phyloP scores from a whole-genome alignment of 2,797 vertebrate genomes.

The Peromyscus eremicus region DNA sequence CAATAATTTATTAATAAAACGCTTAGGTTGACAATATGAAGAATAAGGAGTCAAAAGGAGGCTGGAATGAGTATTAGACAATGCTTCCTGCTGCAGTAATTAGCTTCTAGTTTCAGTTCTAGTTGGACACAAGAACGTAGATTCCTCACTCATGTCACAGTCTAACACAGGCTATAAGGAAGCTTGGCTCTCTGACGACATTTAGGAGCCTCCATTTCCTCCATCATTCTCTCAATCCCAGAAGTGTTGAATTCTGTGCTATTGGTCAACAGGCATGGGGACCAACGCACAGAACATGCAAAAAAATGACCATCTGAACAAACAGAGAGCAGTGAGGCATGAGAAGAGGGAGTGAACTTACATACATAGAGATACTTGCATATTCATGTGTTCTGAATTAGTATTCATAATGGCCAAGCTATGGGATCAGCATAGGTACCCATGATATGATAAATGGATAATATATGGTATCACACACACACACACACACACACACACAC shows the following conservation, averaged over 20 bases:
- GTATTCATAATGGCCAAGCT: not conserved
- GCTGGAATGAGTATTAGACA: not conserved
- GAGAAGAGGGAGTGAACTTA: not conserved
- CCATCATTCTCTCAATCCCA: not conserved
- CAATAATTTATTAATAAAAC: constrained; percentile 22
- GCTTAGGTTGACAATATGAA: not conserved
- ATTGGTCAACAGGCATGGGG: not conserved
- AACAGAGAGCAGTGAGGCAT: not conserved
- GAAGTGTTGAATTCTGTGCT: not conserved
- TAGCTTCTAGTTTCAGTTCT: not conserved
- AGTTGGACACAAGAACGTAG: not conserved
- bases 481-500: no score
- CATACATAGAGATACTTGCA: no score
- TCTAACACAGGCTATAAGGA: not conserved
- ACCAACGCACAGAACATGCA: not conserved
- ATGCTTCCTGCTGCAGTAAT: not conserved
- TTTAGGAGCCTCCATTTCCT: not conserved
- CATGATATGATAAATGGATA: not conserved
- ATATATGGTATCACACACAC: not conserved
- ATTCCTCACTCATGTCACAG: not conserved
- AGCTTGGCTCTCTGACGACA: not conserved
- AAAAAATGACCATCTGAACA: not conserved
- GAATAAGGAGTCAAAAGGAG: not conserved
- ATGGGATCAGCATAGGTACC: not conserved
- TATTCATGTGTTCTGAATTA: not conserved